A percentile compares a stretch with the other conserved stretches of the same genome.
Evolutionary conservation across 2,888 invertebrate genomes (phyloP).

Genomic region (Megalurothrips usitatus): DNA sequence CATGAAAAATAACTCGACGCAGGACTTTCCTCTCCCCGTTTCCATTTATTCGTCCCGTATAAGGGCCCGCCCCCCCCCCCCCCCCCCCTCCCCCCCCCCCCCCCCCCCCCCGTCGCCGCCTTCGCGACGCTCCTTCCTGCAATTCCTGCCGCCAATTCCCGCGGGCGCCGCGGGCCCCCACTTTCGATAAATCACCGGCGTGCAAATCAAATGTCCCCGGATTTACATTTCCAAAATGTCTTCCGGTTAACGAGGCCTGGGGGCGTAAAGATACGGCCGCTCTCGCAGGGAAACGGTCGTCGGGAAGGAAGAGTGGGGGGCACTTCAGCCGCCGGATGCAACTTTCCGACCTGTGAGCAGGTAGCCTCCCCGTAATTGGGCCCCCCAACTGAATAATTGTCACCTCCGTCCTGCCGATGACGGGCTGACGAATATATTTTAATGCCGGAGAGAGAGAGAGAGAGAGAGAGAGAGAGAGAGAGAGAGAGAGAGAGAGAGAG

Average conservation of each 20-base stretch:
- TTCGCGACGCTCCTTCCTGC: neutral
- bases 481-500: too few species aligned
- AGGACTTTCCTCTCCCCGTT: neutral
- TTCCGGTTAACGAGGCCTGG: constrained; percentile 21
- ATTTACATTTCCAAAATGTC: constrained; percentile 25
- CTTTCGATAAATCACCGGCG: constrained; percentile 11
- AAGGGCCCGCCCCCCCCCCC: neutral
- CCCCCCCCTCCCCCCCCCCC: neutral
- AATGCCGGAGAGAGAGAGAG: too few species aligned
- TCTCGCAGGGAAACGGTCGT: neutral
- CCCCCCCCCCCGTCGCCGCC: neutral
- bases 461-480: too few species aligned
- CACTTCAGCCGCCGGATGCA: too few species aligned
- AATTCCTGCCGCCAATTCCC: constrained; percentile 21
- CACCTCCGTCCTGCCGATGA: too few species aligned
- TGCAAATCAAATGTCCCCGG: constrained; percentile 9
- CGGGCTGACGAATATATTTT: too few species aligned
- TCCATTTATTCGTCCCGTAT: neutral
- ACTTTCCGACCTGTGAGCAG: too few species aligned
- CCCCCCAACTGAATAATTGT: too few species aligned
- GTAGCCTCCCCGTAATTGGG: too few species aligned
- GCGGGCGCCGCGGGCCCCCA: neutral
- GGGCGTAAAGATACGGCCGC: neutral
- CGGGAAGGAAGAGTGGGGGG: neutral
- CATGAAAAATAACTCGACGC: neutral